Evolutionary conservation across 2,113 vertebrate species (phyloP), one percentile per base, ranked within the genome.

Genomic region (Myiozetetes cayanensis): DNA sequence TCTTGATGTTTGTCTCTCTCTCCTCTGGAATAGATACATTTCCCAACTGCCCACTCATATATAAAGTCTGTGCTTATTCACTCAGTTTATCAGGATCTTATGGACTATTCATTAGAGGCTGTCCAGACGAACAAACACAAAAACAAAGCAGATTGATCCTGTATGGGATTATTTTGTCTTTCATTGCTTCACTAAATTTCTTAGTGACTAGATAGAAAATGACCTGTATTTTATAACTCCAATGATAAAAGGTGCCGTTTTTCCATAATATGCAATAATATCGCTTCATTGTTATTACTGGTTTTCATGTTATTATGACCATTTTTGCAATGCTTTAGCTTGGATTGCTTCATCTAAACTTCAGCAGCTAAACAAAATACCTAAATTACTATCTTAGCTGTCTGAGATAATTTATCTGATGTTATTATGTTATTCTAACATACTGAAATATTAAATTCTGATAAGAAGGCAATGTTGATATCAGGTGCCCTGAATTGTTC

Each of bases 351-450:
- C 12, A 67, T 59, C n/a, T 77, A 49, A 83, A 85, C 16, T 73
- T 62, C 68, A 28, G 16, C 28, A 85, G 82, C 31, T 74, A 93
- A 83, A 80, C 0, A 15, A 79, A 66, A 79, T 71, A 33, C 16
- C 37, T 93, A 90, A 95, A 93, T 88, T 90, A 39, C 68, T 61
- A 28, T 71, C 33, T 96, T 73, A 68, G 23, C 50, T 85, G 49
- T 85, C 88, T 88, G 43, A 77, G 50, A 33, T 77, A 59, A 14
- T 94, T 92, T 90, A 55, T 14, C 46, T 88, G 47, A 67, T 75
- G 27, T 35, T 93, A 90, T 62, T 87, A 46, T 18, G 61, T 85
- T 65, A 73, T 85, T 46, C 44, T 22, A 74, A 12, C 43, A 76
- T 78, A 56, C 28, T 74, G 41, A 24, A 90, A 66, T 71, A 83